Evolutionary conservation across 2,113 vertebrate genomes (phyloP).

Genomic region (Myrmecophaga tridactyla): DNA sequence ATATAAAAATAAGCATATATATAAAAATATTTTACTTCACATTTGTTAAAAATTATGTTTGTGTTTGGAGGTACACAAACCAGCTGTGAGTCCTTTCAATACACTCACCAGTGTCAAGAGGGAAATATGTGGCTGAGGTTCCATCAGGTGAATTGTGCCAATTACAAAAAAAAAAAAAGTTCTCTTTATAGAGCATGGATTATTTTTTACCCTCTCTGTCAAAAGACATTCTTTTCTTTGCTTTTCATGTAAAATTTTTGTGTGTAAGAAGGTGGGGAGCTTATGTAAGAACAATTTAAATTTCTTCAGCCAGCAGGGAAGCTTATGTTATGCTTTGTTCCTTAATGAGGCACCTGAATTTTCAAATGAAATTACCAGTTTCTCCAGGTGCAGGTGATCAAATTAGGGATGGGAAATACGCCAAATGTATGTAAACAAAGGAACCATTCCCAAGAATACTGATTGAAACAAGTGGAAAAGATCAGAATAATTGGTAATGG

Average conservation of each 20-base stretch:
- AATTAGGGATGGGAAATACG: conserved; percentile 52
- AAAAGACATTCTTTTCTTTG: conserved; percentile 33
- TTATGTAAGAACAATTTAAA: conserved; percentile 60
- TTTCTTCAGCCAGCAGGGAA: conserved; percentile 54
- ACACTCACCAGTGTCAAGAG: background rate
- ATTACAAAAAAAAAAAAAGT: background rate
- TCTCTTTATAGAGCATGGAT: conserved; percentile 23
- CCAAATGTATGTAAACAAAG: conserved; percentile 61
- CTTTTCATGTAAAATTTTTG: conserved; percentile 12
- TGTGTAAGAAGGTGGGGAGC: background rate
- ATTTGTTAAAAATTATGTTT: background rate
- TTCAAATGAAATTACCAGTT: conserved; percentile 55
- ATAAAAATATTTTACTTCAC: background rate
- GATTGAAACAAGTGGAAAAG: conserved; percentile 48
- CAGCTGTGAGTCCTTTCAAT: background rate
- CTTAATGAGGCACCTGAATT: conserved; percentile 69
- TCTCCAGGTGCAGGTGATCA: conserved; percentile 71
- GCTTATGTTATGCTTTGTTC: conserved; percentile 52
- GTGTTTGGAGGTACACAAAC: background rate
- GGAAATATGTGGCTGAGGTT: background rate
- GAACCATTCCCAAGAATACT: conserved; percentile 53
- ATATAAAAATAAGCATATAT: too few relatives aligned
- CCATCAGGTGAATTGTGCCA: background rate
- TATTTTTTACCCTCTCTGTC: conserved; percentile 28
- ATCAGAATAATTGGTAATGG: conserved; percentile 19